Percentiles rank a stretch among this genome's conserved stretches.
These are phyloP conservation scores for Periophthalmus magnuspinnatus DNA, from an alignment of 2,797 vertebrate species.

Conservation along the genomic window DNA sequence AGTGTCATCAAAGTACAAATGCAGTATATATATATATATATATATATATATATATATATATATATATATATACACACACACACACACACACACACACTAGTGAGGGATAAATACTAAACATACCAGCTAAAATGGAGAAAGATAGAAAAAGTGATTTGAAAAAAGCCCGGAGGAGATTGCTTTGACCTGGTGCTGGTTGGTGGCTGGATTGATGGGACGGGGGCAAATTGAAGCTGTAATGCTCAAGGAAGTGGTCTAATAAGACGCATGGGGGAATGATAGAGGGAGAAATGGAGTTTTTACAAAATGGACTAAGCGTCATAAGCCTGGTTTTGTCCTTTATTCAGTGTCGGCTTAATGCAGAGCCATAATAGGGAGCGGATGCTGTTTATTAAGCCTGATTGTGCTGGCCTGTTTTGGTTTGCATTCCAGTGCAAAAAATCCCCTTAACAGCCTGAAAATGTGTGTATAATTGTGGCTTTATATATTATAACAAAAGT, in stretches of 20 bases:
- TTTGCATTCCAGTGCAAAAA: not conserved
- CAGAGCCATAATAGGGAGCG: not conserved
- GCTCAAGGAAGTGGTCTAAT: constrained; percentile 9
- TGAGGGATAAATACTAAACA: constrained; percentile 35
- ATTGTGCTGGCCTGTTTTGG: not conserved
- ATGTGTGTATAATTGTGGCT: not conserved
- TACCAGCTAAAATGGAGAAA: constrained; percentile 22
- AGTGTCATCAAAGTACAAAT: constrained; percentile 16
- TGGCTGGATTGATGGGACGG: constrained; percentile 12
- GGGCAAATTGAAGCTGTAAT: constrained; percentile 17
- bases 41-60: too few relatives aligned
- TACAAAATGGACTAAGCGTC: constrained; percentile 1
- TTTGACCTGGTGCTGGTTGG: constrained; percentile 25
- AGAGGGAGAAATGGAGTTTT: not conserved
- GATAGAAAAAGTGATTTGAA: constrained; percentile 23
- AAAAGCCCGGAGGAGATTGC: constrained; percentile 33
- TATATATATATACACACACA: too few relatives aligned
- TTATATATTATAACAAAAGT: not conserved
- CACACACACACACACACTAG: too few relatives aligned
- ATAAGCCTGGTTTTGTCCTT: constrained; percentile 4
- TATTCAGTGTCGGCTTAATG: not conserved
- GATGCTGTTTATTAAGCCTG: not conserved
- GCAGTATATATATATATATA: constrained; percentile 12
- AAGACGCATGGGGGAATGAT: constrained; percentile 13
- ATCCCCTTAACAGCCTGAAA: not conserved